Percentiles rank a stretch among this genome's conserved stretches.
Conservation (phyloP, 2,797 vertebrate genomes). For the Pteropus rufus region DNA sequence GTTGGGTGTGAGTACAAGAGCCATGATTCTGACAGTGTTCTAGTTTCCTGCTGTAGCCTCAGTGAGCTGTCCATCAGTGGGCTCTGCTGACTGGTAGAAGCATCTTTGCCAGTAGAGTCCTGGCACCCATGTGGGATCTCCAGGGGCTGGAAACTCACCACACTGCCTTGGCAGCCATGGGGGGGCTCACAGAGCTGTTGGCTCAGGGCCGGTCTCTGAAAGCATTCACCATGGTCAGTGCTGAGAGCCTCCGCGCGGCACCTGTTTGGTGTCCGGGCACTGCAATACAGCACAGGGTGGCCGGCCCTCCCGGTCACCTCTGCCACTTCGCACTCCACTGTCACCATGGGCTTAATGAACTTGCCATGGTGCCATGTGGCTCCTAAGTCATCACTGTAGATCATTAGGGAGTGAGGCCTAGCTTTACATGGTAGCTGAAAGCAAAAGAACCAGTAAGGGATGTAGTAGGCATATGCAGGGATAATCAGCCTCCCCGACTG, state of each 20-base stretch:
- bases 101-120: slow-evolving; percentile 60
- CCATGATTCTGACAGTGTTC: slow-evolving; percentile 79
- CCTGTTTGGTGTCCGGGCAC: slow-evolving; percentile 83
- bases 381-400: slow-evolving; percentile 92
- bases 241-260: slow-evolving; percentile 89
- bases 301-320: slow-evolving; percentile 82
- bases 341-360: slow-evolving; percentile 53
- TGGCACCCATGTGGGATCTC: background rate
- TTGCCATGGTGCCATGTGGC: slow-evolving; percentile 85
- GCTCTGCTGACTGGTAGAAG: background rate
- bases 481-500: slow-evolving; percentile 88
- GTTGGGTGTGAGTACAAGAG: slow-evolving; percentile 93
- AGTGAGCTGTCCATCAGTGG: background rate
- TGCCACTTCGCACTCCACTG: slow-evolving; percentile 91
- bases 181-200: slow-evolving; percentile 83
- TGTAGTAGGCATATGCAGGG: slow-evolving; percentile 87
- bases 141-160: slow-evolving; percentile 85
- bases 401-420: slow-evolving; percentile 85
- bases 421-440: slow-evolving; percentile 79
- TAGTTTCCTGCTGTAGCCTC: background rate
- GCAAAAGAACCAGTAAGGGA: slow-evolving; percentile 57
- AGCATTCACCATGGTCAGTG: slow-evolving; percentile 81
- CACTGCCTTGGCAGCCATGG: slow-evolving; percentile 92
- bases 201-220: slow-evolving; percentile 80
- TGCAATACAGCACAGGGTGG: slow-evolving; percentile 88